Conservation (phyloP, 2,113 vertebrate species). For the Cacatua alba region DNA sequence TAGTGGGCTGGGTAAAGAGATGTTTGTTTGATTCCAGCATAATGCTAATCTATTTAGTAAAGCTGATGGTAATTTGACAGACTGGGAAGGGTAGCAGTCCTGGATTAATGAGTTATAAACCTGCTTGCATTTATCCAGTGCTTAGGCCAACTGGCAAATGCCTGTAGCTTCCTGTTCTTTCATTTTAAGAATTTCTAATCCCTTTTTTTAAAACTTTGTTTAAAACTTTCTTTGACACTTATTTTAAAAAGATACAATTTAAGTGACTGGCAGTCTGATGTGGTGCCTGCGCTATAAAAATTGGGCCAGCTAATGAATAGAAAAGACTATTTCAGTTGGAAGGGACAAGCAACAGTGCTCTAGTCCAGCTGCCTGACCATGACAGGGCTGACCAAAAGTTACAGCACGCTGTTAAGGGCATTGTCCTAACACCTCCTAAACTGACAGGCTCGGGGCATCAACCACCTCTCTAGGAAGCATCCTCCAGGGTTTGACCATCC, state of each 20-base stretch:
- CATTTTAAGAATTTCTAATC: background rate
- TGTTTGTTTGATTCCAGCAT: background rate
- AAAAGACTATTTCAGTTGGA: background rate
- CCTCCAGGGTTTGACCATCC: background rate
- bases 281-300: background rate
- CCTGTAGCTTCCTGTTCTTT: background rate
- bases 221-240: background rate
- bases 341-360: fast-evolving
- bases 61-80: background rate
- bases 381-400: background rate
- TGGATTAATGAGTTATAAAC: background rate
- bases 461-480: background rate
- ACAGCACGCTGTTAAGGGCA: background rate
- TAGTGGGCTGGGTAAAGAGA: background rate
- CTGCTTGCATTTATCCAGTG: background rate
- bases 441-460: background rate
- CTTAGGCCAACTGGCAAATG: background rate
- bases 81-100: background rate
- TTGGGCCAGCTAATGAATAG: background rate
- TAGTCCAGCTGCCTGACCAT: fast-evolving
- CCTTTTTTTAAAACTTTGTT: background rate
- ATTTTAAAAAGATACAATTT: background rate
- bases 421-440: background rate
- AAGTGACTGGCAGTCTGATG: background rate
- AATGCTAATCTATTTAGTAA: background rate